Conservation (phyloP, 1,140 invertebrate genomes). For the Calosoma granatense region DNA sequence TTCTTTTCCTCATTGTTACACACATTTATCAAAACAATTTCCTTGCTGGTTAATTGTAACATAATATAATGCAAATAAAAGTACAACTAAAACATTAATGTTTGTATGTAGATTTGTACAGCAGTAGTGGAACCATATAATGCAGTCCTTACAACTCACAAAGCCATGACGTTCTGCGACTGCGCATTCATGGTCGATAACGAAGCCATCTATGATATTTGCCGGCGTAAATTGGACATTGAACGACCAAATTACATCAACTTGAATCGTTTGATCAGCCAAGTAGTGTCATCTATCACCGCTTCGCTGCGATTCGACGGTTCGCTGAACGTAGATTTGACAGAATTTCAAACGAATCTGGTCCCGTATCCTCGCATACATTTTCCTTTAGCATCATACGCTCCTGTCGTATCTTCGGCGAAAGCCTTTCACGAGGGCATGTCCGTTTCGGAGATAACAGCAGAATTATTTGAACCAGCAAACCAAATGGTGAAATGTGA, state of each 20-base stretch:
- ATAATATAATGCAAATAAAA: background rate
- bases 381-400: constrained; percentile 61
- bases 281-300: constrained; percentile 68
- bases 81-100: background rate
- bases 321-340: constrained; percentile 65
- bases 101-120: constrained; percentile 21
- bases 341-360: constrained; percentile 62
- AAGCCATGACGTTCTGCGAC: constrained; percentile 46
- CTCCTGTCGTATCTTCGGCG: constrained; percentile 58
- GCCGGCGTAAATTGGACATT: constrained; percentile 47
- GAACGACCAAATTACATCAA: constrained; percentile 48
- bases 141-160: constrained; percentile 46
- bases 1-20: background rate
- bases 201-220: constrained; percentile 60
- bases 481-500: constrained; percentile 64
- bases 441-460: constrained; percentile 58
- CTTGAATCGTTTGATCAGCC: constrained; percentile 49
- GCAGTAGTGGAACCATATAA: constrained; percentile 61
- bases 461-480: constrained; percentile 50
- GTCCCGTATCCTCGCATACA: constrained; percentile 56
- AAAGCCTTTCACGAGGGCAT: constrained; percentile 57
- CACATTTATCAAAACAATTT: background rate
- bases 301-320: constrained; percentile 67
- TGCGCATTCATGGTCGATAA: constrained; percentile 52
- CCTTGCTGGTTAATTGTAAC: constrained; percentile 12